phyloP scores from a whole-genome alignment of 2,797 vertebrate species.

The Mormyrops attenuatus region DNA sequence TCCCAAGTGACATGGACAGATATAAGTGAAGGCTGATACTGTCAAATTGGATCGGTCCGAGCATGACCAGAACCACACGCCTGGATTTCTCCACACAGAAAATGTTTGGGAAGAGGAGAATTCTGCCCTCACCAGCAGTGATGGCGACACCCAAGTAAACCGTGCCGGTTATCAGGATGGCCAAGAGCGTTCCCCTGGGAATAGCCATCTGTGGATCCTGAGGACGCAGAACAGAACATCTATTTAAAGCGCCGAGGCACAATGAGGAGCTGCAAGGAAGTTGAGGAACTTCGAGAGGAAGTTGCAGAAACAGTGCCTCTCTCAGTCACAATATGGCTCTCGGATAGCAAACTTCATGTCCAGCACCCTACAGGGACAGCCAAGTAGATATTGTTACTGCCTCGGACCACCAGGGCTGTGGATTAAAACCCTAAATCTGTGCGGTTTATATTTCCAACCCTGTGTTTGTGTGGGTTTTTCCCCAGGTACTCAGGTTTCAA shows the following conservation, averaged over 20 bases:
- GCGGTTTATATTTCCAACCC: neutral
- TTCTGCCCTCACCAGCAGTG: constrained; percentile 74
- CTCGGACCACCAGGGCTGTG: neutral
- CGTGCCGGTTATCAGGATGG: constrained; percentile 88
- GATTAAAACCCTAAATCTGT: neutral
- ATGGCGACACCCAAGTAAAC: constrained; percentile 88
- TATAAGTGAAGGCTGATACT: neutral
- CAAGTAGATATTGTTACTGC: neutral
- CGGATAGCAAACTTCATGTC: neutral
- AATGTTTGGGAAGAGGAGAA: neutral
- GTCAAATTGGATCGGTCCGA: neutral
- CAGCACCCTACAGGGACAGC: neutral
- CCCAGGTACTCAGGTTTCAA: neutral
- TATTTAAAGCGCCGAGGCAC: constrained; percentile 10
- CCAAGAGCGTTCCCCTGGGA: constrained; percentile 90
- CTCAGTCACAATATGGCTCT: neutral
- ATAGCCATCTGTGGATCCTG: constrained; percentile 96
- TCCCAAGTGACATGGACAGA: neutral
- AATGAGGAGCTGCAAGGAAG: neutral
- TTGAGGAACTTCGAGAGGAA: neutral
- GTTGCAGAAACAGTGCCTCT: neutral
- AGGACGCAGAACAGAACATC: constrained; percentile 27
- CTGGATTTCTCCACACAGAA: neutral
- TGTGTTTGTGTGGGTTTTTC: neutral
- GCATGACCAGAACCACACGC: neutral